These are phyloP conservation scores for Malurus cyaneus DNA, from an alignment of 2,113 vertebrate genomes.

Conservation along the genomic window DNA sequence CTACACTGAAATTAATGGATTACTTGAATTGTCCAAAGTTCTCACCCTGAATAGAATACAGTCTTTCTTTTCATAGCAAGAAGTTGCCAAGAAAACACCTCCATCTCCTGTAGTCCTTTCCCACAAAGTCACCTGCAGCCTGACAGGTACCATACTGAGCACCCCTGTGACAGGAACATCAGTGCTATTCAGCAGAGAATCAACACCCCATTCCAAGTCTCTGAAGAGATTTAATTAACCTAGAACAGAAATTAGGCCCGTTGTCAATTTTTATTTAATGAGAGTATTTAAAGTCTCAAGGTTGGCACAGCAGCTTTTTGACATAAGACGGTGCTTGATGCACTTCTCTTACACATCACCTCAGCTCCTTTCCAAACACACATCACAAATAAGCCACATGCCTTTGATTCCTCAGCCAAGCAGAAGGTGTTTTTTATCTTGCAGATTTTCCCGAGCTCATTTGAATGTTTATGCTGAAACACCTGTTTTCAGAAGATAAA, in stretches of 20 bases:
- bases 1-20: background rate
- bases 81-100: background rate
- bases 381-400: background rate
- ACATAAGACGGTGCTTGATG: background rate
- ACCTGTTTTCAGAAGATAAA: conserved; percentile 41
- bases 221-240: background rate
- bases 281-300: background rate
- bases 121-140: background rate
- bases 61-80: background rate
- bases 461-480: conserved; percentile 47
- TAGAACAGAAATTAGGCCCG: background rate
- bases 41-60: background rate
- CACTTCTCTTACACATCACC: background rate
- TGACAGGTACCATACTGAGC: background rate
- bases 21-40: background rate
- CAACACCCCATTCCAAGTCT: background rate
- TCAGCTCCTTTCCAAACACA: background rate
- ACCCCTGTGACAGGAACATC: background rate
- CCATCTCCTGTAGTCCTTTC: background rate
- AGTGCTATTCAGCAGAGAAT: background rate
- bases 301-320: background rate
- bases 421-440: background rate
- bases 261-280: background rate
- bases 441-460: conserved; percentile 33
- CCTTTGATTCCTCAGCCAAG: conserved; percentile 10